Conservation (phyloP, 2,113 vertebrate species). For the Marcusenius ussheri region DNA sequence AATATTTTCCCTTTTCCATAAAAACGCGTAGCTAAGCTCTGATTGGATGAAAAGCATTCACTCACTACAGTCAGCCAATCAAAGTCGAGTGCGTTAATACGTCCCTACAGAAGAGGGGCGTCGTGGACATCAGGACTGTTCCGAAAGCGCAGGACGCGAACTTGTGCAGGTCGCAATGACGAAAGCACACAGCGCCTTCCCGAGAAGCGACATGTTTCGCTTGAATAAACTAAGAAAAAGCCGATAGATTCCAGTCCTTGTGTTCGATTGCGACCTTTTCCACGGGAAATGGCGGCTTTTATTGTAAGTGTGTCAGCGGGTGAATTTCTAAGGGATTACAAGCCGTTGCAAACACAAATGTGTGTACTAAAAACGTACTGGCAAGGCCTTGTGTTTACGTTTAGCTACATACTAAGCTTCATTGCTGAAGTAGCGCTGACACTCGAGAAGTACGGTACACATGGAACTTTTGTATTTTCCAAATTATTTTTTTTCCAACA, state of each 20-base stretch:
- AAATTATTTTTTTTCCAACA: not conserved
- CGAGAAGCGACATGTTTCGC: slow-evolving; percentile 14
- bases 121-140: not conserved
- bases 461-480: not conserved
- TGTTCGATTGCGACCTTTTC: not conserved
- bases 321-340: not conserved
- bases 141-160: slow-evolving; percentile 1
- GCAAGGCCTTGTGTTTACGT: slow-evolving; percentile 24
- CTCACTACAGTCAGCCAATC: not conserved
- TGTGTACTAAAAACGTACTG: not conserved
- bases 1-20: not conserved
- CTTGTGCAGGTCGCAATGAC: slow-evolving; percentile 37
- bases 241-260: slow-evolving; percentile 1
- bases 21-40: not conserved
- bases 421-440: not conserved
- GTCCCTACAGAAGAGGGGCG: not conserved
- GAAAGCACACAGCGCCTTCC: slow-evolving; percentile 33
- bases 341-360: not conserved
- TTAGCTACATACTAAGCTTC: not conserved
- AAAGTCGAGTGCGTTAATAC: not conserved
- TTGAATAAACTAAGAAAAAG: slow-evolving; percentile 16
- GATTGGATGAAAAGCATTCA: not conserved
- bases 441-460: not conserved
- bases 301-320: slow-evolving; percentile 34
- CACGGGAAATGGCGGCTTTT: slow-evolving; percentile 36